Percentiles rank a stretch among this genome's conserved stretches.
Conservation (phyloP, 2,888 invertebrate genomes). For the Drosophila colorata region DNA sequence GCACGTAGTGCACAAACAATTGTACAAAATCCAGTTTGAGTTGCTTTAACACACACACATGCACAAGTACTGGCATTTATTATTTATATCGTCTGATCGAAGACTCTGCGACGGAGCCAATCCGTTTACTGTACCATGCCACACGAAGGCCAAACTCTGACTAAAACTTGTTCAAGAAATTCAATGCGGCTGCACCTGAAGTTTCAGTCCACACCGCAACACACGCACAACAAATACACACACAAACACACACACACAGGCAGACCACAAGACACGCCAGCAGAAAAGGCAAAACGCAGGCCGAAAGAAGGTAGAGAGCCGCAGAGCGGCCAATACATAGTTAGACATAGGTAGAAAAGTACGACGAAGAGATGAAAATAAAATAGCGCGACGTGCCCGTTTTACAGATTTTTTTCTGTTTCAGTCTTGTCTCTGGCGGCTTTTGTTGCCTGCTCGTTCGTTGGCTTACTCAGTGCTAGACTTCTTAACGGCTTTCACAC, state of each 20-base stretch:
- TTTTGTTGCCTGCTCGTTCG: conserved; percentile 39
- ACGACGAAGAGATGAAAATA: conserved; percentile 69
- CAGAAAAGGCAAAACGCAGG: conserved; percentile 59
- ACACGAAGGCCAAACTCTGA: conserved; percentile 85
- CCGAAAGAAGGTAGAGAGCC: conserved; percentile 63
- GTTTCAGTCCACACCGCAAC: conserved; percentile 55
- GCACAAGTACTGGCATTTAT: conserved; percentile 37
- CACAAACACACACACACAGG: conserved; percentile 1
- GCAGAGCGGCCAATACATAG: conserved; percentile 58
- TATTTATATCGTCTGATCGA: conserved; percentile 43
- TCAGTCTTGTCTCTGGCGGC: conserved; percentile 41
- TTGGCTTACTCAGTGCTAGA: conserved; percentile 55
- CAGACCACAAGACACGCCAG: conserved; percentile 73
- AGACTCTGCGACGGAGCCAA: conserved; percentile 47
- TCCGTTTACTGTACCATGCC: conserved; percentile 84
- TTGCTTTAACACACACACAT: conserved; percentile 14
- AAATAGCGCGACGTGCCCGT: conserved; percentile 77
- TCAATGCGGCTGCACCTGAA: conserved; percentile 77
- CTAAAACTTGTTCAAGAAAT: conserved; percentile 84
- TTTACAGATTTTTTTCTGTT: conserved; percentile 68
- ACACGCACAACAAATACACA: conserved; percentile 21
- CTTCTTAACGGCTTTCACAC: conserved; percentile 76
- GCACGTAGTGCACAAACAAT: conserved; percentile 56
- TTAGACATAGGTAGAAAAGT: conserved; percentile 66
- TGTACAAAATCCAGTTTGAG: conserved; percentile 71